A percentile compares a stretch with the other conserved stretches of the same genome.
These are phyloP conservation scores for Dendrolimus houi DNA, from an alignment of 2,888 invertebrate species.

Conservation along the genomic window DNA sequence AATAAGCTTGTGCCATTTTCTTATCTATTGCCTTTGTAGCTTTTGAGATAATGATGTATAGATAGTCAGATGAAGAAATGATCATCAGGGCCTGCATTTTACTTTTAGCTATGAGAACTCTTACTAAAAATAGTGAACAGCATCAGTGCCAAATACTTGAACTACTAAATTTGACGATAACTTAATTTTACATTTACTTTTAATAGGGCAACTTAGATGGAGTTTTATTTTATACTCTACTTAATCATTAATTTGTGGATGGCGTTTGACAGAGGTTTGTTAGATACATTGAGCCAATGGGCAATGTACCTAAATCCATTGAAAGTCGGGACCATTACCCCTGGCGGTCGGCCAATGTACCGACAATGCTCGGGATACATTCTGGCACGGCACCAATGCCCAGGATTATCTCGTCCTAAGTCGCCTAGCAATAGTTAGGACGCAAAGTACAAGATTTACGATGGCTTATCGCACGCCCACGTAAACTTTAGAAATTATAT, in stretches of 20 bases:
- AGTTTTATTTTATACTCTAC: background rate
- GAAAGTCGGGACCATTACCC: slow-evolving; percentile 38
- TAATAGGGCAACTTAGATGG: background rate
- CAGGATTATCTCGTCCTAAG: slow-evolving; percentile 45
- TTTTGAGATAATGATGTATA: no score
- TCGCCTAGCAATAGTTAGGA: slow-evolving; percentile 27
- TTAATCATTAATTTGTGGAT: slow-evolving; percentile 24
- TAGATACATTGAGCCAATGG: slow-evolving; percentile 10
- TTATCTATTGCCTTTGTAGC: no score
- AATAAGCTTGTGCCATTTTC: no score
- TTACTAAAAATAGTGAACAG: background rate
- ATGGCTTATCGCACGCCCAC: slow-evolving; percentile 16
- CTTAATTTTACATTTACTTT: background rate
- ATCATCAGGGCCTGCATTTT: no score
- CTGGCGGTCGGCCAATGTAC: slow-evolving; percentile 51
- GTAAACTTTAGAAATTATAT: background rate
- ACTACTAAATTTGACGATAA: background rate
- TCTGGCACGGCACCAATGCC: slow-evolving; percentile 53
- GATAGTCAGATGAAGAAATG: no score
- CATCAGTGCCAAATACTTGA: background rate
- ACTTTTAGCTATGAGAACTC: no score
- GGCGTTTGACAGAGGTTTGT: slow-evolving; percentile 16
- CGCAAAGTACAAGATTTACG: slow-evolving; percentile 30
- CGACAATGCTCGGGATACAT: slow-evolving; percentile 37
- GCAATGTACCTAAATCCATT: slow-evolving; percentile 37